A percentile compares a stretch with the other conserved stretches of the same genome.
Evolutionary conservation across 2,113 vertebrate genomes (phyloP).

Genomic region (Danio rerio): DNA sequence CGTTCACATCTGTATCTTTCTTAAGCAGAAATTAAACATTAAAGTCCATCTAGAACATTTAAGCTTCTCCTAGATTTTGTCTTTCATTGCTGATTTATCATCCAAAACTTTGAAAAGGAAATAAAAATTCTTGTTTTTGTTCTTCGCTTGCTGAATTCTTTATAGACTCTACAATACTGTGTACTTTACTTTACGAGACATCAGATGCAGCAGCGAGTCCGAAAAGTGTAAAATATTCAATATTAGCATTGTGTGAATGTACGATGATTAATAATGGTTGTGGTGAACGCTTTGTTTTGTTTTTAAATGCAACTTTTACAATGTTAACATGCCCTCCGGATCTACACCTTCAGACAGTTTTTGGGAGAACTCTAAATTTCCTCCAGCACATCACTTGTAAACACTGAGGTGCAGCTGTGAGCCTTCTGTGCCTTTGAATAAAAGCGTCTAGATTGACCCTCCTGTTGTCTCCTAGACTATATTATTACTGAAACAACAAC

Average conservation of each 20-base stretch:
- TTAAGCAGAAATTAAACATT: slow-evolving; percentile 66
- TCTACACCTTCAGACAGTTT: neutral
- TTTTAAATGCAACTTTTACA: slow-evolving; percentile 14
- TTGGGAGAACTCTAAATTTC: neutral
- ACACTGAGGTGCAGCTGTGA: slow-evolving; percentile 24
- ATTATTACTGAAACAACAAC: neutral
- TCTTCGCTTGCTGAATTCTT: neutral
- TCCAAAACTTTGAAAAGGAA: neutral
- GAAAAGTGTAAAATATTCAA: slow-evolving; percentile 9
- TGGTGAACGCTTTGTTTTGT: slow-evolving; percentile 3
- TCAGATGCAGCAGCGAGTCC: neutral
- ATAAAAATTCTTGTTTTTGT: neutral
- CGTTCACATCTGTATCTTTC: slow-evolving; percentile 71
- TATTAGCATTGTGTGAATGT: slow-evolving; percentile 11
- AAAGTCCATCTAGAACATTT: slow-evolving; percentile 20
- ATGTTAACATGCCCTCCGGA: neutral
- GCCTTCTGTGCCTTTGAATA: slow-evolving; percentile 39
- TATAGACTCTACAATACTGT: neutral
- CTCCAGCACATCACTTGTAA: slow-evolving; percentile 13
- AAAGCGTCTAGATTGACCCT: slow-evolving; percentile 15
- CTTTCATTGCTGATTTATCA: neutral
- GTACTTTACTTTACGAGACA: neutral
- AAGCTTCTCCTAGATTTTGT: slow-evolving; percentile 23
- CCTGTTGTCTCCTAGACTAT: slow-evolving; percentile 9
- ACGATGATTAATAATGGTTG: neutral